A percentile compares a stretch with the other conserved stretches of the same genome.
Conservation (phyloP, 2,888 invertebrate genomes). For the Furcula furcula region DNA sequence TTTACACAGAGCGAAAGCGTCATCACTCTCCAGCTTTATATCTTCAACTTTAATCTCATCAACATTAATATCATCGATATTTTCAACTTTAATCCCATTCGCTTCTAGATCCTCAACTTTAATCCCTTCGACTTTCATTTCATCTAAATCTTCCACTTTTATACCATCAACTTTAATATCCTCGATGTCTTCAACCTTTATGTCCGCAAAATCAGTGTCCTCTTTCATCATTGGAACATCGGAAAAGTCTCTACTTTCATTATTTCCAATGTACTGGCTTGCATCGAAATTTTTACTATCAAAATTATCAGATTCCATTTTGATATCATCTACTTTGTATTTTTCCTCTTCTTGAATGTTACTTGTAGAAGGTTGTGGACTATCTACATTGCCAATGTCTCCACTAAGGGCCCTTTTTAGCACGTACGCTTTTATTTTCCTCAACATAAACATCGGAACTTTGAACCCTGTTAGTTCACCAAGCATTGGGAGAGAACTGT, state of each 20-base stretch:
- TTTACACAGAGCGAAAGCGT: constrained; percentile 63
- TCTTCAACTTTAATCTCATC: constrained; percentile 69
- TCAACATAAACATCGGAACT: constrained; percentile 87
- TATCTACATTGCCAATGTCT: constrained; percentile 56
- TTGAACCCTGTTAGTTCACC: constrained; percentile 88
- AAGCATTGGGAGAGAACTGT: constrained; percentile 83
- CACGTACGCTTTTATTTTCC: constrained; percentile 87
- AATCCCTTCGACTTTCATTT: constrained; percentile 66
- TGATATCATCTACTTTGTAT: constrained; percentile 61
- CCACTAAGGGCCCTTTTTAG: constrained; percentile 56
- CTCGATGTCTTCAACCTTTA: constrained; percentile 74
- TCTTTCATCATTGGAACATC: constrained; percentile 66
- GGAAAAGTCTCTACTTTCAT: constrained; percentile 61
- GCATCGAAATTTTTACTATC: constrained; percentile 65
- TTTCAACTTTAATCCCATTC: constrained; percentile 64
- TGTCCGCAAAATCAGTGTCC: constrained; percentile 68
- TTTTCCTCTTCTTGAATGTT: constrained; percentile 55
- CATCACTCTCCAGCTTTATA: constrained; percentile 70
- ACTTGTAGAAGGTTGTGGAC: constrained; percentile 65
- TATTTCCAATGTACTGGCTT: constrained; percentile 58
- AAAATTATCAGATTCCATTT: constrained; percentile 64
- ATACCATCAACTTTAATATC: constrained; percentile 72
- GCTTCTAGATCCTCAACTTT: constrained; percentile 69
- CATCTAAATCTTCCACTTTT: constrained; percentile 68
- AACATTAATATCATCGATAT: constrained; percentile 62